Conservation (phyloP, 30 jellyfish, hydroid and myxozoan species). For the Pelagia noctiluca region DNA sequence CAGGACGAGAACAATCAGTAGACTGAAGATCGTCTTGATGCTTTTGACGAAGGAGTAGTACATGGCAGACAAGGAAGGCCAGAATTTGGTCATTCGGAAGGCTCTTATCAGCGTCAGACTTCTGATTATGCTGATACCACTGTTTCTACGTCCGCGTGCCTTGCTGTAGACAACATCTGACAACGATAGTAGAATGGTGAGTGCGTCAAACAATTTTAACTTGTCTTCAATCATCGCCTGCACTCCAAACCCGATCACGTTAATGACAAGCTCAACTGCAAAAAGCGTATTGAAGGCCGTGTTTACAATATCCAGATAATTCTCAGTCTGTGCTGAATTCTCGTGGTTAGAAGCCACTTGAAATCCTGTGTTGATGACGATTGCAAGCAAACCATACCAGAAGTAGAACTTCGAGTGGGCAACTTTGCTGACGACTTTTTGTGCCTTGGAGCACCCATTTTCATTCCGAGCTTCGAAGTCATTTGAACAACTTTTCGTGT, state of each 20-base stretch:
- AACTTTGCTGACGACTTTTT: background rate
- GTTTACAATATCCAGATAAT: conserved; percentile 20
- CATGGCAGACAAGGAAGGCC: conserved; percentile 62
- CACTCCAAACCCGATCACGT: conserved; percentile 49
- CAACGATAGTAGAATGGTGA: conserved; percentile 11
- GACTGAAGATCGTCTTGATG: conserved; percentile 57
- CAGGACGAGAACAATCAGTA: conserved; percentile 63
- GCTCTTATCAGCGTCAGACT: conserved; percentile 63
- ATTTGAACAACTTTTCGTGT: background rate
- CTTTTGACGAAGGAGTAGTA: conserved; percentile 65
- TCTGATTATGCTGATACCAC: conserved; percentile 66
- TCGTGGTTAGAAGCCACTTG: conserved; percentile 5
- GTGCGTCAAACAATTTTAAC: conserved; percentile 28
- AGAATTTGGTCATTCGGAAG: conserved; percentile 61
- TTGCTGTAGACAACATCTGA: conserved; percentile 33
- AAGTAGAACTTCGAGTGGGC: conserved; percentile 50
- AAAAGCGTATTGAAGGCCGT: conserved; percentile 11
- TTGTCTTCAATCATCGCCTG: background rate
- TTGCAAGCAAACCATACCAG: conserved; percentile 13
- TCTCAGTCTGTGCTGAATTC: background rate
- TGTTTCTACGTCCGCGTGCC: conserved; percentile 4
- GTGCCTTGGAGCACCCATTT: background rate
- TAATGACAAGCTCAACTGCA: conserved; percentile 45
- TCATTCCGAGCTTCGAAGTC: background rate
- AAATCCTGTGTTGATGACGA: conserved; percentile 22